phyloP scores from a whole-genome alignment of 2,797 vertebrate genomes.

The Syngnathus rostellatus region DNA sequence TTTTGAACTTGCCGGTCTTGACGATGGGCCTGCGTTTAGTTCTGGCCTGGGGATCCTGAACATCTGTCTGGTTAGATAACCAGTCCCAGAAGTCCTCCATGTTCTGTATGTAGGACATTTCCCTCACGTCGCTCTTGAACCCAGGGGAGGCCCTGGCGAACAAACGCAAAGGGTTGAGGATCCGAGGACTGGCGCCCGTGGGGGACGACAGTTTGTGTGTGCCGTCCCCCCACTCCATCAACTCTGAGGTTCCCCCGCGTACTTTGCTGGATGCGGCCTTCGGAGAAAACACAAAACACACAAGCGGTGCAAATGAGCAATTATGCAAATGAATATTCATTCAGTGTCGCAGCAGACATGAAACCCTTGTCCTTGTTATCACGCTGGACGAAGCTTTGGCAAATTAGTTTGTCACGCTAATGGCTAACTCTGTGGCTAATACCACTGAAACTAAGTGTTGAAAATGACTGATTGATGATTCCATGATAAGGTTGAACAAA shows the following conservation, averaged over 20 bases:
- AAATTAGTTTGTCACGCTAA: neutral
- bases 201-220: slow-evolving; percentile 75
- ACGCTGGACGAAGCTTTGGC: neutral
- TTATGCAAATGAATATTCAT: slow-evolving; percentile 1
- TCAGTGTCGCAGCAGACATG: neutral
- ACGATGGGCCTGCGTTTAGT: slow-evolving; percentile 98
- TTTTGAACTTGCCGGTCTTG: slow-evolving; percentile 99
- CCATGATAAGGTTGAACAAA: no score
- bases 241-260: slow-evolving; percentile 67
- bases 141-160: slow-evolving; percentile 84
- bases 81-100: slow-evolving; percentile 96
- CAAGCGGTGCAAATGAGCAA: neutral
- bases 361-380: neutral
- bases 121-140: slow-evolving; percentile 75
- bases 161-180: slow-evolving; percentile 86
- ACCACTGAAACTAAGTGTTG: neutral
- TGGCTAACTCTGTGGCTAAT: neutral
- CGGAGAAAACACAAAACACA: slow-evolving; percentile 30
- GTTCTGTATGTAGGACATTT: slow-evolving; percentile 82
- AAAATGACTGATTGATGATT: no score
- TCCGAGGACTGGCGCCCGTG: slow-evolving; percentile 75
- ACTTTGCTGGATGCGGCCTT: slow-evolving; percentile 81
- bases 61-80: slow-evolving; percentile 95
- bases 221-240: slow-evolving; percentile 83
- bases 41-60: slow-evolving; percentile 83